Evolutionary conservation across 2,113 vertebrate species (phyloP), one percentile per base, ranked within the genome.

Genomic region (Pampusana beccarii): DNA sequence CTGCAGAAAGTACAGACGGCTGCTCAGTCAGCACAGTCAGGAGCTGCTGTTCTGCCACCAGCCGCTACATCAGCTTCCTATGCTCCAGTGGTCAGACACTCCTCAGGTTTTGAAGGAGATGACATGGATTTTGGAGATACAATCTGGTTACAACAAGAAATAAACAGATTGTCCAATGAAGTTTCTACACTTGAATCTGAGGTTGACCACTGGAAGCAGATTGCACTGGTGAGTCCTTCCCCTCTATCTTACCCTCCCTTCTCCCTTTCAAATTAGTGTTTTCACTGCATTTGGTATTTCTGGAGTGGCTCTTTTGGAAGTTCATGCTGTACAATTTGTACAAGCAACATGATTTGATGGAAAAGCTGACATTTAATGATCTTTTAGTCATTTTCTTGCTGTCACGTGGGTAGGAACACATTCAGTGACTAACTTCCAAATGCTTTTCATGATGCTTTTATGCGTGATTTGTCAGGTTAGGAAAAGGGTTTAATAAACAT

Each of bases 81-180:
- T 42, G 97, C 97, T 93, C 93, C 98, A 40, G 98, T 28, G 86
- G 46, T 75, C 72, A 97, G 97, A 11, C 97, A 93, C 40, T 96
- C 98, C 60, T 97, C 98, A n/a, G 98, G 98, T 70, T 99, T 99
- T 96, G 99, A 98, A 34, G 97, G 98, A 0, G 99, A 99, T 50
- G 99, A 99, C 77, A 98, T 99, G 98, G 99, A 99, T 96, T 98
- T 99, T 64, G 98, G 98, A 36, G 99, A 99, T 34, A 92, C 99
- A 26, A 98, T 99, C 93, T 99, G 99, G 98, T 99, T 99, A 11
- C 99, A 99, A 71, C 99, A 99, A 96, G 99, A 99, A 98, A 99
- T 99, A 97, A 99, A 99, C 97, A 98, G 98, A 44, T 97, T 99
- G 86, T 99, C 99, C 64, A 98, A 97, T 79, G 98, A 99, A 93